Evolutionary conservation across 2,888 invertebrate genomes (phyloP).

Genomic region (Zaprionus lineosus): DNA sequence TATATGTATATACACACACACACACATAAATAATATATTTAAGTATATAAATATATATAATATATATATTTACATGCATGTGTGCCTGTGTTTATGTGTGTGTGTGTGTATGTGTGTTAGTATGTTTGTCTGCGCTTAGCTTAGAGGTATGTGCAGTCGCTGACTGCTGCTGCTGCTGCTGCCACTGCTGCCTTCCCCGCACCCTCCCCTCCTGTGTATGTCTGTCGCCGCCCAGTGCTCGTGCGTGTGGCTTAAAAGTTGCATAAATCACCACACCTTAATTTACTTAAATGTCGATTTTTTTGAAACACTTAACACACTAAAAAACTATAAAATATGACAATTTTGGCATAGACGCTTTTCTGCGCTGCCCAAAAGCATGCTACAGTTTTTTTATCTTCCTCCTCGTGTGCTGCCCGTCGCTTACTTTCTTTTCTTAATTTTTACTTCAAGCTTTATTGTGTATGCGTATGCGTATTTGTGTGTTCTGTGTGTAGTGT

Average conservation of each 20-base stretch:
- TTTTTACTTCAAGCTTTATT: slow-evolving; percentile 1
- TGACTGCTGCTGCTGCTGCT: slow-evolving; percentile 21
- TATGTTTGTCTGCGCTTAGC: slow-evolving; percentile 14
- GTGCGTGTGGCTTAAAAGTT: slow-evolving; percentile 70
- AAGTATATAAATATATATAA: slow-evolving; percentile 15
- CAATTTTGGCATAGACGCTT: slow-evolving; percentile 30
- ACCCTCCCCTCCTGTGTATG: slow-evolving; percentile 26
- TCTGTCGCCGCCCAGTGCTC: slow-evolving; percentile 41
- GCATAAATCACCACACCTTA: slow-evolving; percentile 82
- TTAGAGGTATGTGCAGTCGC: slow-evolving; percentile 63
- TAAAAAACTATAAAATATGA: slow-evolving; percentile 7
- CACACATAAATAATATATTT: no score
- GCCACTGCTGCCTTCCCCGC: slow-evolving; percentile 1
- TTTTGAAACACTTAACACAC: slow-evolving; percentile 12
- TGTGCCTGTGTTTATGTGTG: slow-evolving; percentile 22
- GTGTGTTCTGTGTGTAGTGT: slow-evolving; percentile 9
- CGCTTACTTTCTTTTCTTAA: slow-evolving; percentile 20
- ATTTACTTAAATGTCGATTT: slow-evolving; percentile 69
- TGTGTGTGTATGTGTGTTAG: not conserved
- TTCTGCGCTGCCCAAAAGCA: slow-evolving; percentile 50
- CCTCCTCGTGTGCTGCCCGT: slow-evolving; percentile 13
- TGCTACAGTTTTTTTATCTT: slow-evolving; percentile 63
- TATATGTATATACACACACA: slow-evolving; percentile 19
- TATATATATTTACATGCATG: slow-evolving; percentile 5
- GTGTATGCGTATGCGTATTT: slow-evolving; percentile 5